phyloP scores from a whole-genome alignment of 1,140 invertebrate species.

The Scylla paramamosain region DNA sequence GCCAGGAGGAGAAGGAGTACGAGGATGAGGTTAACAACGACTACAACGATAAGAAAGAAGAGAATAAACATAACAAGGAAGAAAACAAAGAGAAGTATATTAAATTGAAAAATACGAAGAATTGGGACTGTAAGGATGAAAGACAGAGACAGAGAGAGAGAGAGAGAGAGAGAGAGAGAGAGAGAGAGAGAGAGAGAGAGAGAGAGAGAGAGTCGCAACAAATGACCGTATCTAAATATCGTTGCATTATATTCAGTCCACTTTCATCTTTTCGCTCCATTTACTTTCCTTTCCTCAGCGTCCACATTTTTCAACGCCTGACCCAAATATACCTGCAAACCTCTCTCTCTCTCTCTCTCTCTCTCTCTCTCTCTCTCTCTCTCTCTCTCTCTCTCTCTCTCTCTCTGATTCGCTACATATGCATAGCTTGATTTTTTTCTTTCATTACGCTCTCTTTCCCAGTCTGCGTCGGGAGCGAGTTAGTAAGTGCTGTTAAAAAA shows the following conservation, averaged over 20 bases:
- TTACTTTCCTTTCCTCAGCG: not conserved
- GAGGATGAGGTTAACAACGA: not conserved
- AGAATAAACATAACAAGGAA: not conserved
- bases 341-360: conserved; percentile 18
- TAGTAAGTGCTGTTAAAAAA: too few species aligned
- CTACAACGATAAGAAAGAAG: not conserved
- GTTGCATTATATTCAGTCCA: not conserved
- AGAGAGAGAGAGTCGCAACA: not conserved
- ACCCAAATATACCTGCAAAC: not conserved
- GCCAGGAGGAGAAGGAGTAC: not conserved
- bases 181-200: too few species aligned
- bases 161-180: too few species aligned
- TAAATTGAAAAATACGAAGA: not conserved
- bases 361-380: not conserved
- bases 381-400: conserved; percentile 1
- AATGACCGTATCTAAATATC: not conserved
- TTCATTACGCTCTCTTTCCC: not conserved
- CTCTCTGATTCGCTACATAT: not conserved
- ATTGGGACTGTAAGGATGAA: not conserved
- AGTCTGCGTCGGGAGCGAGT: not conserved
- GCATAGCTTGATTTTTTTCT: not conserved
- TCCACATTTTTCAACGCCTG: not conserved
- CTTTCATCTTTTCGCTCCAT: not conserved
- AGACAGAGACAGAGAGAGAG: not conserved
- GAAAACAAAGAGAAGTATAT: not conserved